A percentile compares a stretch with the other conserved stretches of the same genome.
Evolutionary conservation across 2,888 invertebrate genomes (phyloP).

Genomic region (Panorpa germanica): DNA sequence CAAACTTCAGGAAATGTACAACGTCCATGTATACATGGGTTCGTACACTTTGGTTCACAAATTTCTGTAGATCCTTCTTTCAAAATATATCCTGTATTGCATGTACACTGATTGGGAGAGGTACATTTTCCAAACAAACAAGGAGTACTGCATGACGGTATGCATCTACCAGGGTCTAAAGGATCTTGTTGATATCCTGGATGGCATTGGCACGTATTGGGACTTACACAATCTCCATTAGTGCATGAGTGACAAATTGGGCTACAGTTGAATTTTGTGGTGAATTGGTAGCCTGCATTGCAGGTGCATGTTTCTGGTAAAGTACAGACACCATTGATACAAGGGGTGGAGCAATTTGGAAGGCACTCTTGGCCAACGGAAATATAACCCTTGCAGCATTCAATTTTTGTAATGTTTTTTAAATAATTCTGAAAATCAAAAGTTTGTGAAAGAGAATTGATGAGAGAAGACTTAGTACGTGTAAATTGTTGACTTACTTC

Average conservation of each 20-base stretch:
- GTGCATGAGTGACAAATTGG: conserved; percentile 13
- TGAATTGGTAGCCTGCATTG: conserved; percentile 30
- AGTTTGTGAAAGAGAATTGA: too few species aligned
- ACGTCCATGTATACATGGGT: conserved; percentile 16
- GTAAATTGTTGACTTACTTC: too few species aligned
- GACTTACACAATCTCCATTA: conserved; percentile 17
- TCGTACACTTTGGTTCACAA: conserved; percentile 19
- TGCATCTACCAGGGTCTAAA: conserved; percentile 15
- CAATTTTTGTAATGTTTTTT: too few species aligned
- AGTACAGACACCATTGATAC: conserved; percentile 50
- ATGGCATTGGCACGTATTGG: conserved; percentile 16
- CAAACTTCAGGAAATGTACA: conserved; percentile 15
- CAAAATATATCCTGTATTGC: conserved; percentile 4
- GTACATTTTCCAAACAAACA: too few species aligned
- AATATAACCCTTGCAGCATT: too few species aligned
- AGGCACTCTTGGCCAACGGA: conserved; percentile 6
- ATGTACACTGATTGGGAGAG: conserved; percentile 7
- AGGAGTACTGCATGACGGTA: conserved; percentile 16
- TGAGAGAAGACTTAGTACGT: too few species aligned
- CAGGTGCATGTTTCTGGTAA: conserved; percentile 39
- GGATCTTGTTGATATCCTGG: conserved; percentile 14
- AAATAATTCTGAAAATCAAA: too few species aligned
- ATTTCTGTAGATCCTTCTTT: conserved; percentile 8
- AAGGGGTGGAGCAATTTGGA: conserved; percentile 36
- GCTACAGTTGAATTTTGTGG: too few species aligned